phyloP scores from a whole-genome alignment of 2,113 vertebrate species.

The Muntiacus muntjak region DNA sequence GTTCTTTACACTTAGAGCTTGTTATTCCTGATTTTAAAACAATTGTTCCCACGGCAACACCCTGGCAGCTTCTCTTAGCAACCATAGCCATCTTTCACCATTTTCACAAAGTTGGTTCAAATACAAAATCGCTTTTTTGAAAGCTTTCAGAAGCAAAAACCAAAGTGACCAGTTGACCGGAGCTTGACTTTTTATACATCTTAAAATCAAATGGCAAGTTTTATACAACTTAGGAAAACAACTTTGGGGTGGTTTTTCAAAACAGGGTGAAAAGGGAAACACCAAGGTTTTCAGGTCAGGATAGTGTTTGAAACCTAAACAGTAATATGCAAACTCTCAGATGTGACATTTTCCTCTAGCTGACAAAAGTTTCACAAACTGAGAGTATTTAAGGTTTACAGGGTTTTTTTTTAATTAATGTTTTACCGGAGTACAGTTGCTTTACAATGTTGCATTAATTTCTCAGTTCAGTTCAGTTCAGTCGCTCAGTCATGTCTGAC shows the following conservation, averaged over 20 bases:
- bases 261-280: background rate
- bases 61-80: slow-evolving; percentile 44
- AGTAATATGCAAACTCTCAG: background rate
- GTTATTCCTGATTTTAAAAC: slow-evolving; percentile 50
- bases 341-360: background rate
- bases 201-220: background rate
- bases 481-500: too few species aligned
- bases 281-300: too few species aligned
- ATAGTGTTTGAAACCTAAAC: background rate
- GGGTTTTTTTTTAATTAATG: background rate
- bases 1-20: background rate
- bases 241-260: background rate
- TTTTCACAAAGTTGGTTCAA: slow-evolving; percentile 43
- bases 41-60: slow-evolving; percentile 58
- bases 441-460: background rate
- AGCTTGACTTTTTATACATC: background rate
- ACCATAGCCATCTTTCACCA: slow-evolving; percentile 1
- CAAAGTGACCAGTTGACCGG: background rate
- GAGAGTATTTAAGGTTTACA: background rate
- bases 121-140: slow-evolving; percentile 7
- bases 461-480: background rate
- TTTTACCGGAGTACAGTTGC: background rate
- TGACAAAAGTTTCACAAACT: background rate
- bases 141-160: background rate
- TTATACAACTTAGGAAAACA: background rate